Base-by-base conservation (phyloP, 1,140 invertebrate genomes). In the Bursaphelenchus mucronatus region DNA sequence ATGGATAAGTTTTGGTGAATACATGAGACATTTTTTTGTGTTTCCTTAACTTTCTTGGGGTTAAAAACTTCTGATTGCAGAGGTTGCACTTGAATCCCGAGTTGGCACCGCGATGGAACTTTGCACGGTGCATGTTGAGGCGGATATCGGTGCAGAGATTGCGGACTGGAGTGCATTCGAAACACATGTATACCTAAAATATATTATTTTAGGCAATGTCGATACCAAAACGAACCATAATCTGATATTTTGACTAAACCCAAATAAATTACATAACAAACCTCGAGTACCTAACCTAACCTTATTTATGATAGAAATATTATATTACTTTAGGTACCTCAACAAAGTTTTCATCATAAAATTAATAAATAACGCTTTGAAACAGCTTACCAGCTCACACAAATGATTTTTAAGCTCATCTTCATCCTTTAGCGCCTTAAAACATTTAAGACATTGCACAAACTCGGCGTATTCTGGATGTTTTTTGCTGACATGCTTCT, bases 11-110 rank as follows among this genome's bases (percentile, higher is more conserved):
- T 52, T 81, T 81, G 5, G 79, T 76, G 67, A 80, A 81, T 45
- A 80, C 73, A 58, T 80, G 78, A 47, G 79, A 76, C 78, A 80
- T 81, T 61, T 80, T 80, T 44, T 81, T 82, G 65, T 80, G 78
- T 69, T 80, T 80, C n/a, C 78, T 64, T 4, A 80, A 65, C 49
- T 80, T 80, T 41, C 78, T 46, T 15, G 78, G 78, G 6, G 78
- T 80, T 44, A 80, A 56, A 50, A 80, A 80, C 64, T 80, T 80
- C 55, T 68, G 70, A 43, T 73, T 79, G 68, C 78, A 80, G 8
- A 78, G 63, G 30, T 80, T 71, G 54, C 78, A 80, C 52, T 76
- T 81, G 64, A 80, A 80, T 0, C 78, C 78, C 11, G 75, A 80
- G 47, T 81, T 73, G 30, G 73, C 66, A n/a, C 77, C 77, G n/a